Evolutionary conservation across 2,113 vertebrate genomes (phyloP).

Genomic region (Neogobius melanostomus): DNA sequence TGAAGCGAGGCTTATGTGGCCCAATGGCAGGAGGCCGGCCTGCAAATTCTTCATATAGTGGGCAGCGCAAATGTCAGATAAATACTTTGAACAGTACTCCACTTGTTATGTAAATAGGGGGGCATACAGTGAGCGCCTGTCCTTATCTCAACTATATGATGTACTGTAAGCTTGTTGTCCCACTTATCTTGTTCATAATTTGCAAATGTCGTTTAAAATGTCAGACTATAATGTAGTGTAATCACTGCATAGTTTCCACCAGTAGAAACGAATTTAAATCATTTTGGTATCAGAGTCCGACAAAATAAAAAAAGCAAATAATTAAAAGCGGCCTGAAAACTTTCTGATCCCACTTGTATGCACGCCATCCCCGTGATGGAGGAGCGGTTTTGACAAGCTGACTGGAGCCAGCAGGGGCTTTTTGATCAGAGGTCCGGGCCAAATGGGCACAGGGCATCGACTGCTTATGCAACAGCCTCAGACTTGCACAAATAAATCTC

Average conservation of each 20-base stretch:
- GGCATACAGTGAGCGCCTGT: neutral
- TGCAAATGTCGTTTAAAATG: no score
- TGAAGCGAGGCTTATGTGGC: conserved; percentile 72
- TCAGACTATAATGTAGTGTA: no score
- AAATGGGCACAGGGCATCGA: conserved; percentile 61
- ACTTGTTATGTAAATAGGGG: conserved; percentile 47
- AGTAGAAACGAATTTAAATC: no score
- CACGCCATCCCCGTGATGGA: neutral
- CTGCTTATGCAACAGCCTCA: conserved; percentile 63
- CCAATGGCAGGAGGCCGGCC: conserved; percentile 21
- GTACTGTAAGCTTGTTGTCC: neutral
- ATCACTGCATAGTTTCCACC: no score
- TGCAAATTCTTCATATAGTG: conserved; percentile 51
- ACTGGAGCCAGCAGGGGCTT: conserved; percentile 60
- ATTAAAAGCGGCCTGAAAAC: no score
- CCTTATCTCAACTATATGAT: conserved; percentile 16
- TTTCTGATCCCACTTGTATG: neutral
- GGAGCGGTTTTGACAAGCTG: conserved; percentile 53
- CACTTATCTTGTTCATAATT: no score
- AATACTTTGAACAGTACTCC: conserved; percentile 14
- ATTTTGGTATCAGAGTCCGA: no score
- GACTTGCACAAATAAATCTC: conserved; percentile 66
- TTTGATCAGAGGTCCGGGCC: conserved; percentile 59
- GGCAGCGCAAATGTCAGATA: conserved; percentile 49
- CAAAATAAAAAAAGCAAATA: no score